Conservation (phyloP, 2,797 vertebrate genomes). For the Helicolenus hilgendorfi region DNA sequence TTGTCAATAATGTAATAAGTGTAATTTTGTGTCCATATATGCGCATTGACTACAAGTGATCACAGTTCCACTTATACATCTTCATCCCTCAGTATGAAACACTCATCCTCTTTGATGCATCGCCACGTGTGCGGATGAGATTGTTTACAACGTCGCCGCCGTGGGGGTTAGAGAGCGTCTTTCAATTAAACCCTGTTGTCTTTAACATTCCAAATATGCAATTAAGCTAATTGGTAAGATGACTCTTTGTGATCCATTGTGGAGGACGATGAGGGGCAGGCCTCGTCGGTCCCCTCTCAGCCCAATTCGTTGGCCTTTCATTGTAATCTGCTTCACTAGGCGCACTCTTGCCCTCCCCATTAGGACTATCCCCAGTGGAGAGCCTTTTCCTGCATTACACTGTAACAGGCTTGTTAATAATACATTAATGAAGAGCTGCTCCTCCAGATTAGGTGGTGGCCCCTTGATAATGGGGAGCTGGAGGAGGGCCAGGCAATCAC, state of each 20-base stretch:
- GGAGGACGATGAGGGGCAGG: slow-evolving; percentile 62
- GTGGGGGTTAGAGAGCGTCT: slow-evolving; percentile 31
- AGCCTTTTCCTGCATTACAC: slow-evolving; percentile 91
- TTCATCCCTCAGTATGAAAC: not conserved
- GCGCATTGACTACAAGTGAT: not conserved
- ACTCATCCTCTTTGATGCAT: slow-evolving; percentile 1
- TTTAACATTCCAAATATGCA: slow-evolving; percentile 83
- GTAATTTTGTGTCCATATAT: not conserved
- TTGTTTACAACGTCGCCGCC: slow-evolving; percentile 43
- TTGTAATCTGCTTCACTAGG: slow-evolving; percentile 73
- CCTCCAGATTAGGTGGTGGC: slow-evolving; percentile 94
- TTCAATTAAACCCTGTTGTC: slow-evolving; percentile 76
- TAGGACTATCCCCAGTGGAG: slow-evolving; percentile 91
- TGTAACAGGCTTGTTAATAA: slow-evolving; percentile 96
- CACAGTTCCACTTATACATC: not conserved
- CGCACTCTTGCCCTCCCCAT: slow-evolving; percentile 84
- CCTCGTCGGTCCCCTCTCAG: slow-evolving; percentile 58
- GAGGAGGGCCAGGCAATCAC: slow-evolving; percentile 93
- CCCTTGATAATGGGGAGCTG: slow-evolving; percentile 94
- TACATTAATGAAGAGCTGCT: slow-evolving; percentile 96
- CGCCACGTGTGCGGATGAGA: not conserved
- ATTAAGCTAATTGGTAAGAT: slow-evolving; percentile 80
- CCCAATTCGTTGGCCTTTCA: slow-evolving; percentile 64
- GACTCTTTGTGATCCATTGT: slow-evolving; percentile 63
- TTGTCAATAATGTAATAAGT: not conserved